phyloP scores from a whole-genome alignment of 2,888 invertebrate species.

The Epinotia brunnichana region DNA sequence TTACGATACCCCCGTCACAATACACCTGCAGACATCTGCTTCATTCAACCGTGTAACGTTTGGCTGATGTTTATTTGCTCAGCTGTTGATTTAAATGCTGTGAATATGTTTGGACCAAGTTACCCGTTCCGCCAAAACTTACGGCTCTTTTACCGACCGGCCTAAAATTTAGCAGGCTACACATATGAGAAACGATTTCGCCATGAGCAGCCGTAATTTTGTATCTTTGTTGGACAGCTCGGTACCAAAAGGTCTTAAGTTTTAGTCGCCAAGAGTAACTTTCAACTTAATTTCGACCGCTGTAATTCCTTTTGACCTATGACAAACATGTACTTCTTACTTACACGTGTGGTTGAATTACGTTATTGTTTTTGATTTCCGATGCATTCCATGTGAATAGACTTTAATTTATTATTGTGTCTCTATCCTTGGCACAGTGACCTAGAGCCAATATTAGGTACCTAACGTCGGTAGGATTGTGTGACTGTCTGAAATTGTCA shows the following conservation, averaged over 20 bases:
- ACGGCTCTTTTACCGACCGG: not conserved
- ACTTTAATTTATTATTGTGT: constrained; percentile 24
- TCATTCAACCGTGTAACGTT: constrained; percentile 10
- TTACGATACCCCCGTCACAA: not conserved
- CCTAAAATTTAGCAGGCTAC: not conserved
- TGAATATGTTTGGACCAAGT: constrained; percentile 2
- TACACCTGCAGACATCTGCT: not conserved
- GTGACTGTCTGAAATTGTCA: too few species aligned
- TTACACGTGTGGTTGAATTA: not conserved
- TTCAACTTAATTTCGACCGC: not conserved
- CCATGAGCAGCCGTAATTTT: constrained; percentile 7
- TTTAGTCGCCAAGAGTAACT: not conserved
- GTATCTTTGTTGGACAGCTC: not conserved
- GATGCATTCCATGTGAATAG: constrained; percentile 20
- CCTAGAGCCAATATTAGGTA: not conserved
- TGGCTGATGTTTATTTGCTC: constrained; percentile 13
- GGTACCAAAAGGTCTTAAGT: constrained; percentile 1
- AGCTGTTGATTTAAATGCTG: constrained; percentile 8
- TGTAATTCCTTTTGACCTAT: not conserved
- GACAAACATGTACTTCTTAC: not conserved
- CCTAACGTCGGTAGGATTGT: too few species aligned
- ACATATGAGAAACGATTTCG: not conserved
- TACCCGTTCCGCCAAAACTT: not conserved
- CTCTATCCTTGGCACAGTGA: constrained; percentile 26
- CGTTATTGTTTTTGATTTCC: constrained; percentile 5